A percentile compares a stretch with the other conserved stretches of the same genome.
phyloP scores from a whole-genome alignment of 2,888 invertebrate species.

The Elysia crispata region DNA sequence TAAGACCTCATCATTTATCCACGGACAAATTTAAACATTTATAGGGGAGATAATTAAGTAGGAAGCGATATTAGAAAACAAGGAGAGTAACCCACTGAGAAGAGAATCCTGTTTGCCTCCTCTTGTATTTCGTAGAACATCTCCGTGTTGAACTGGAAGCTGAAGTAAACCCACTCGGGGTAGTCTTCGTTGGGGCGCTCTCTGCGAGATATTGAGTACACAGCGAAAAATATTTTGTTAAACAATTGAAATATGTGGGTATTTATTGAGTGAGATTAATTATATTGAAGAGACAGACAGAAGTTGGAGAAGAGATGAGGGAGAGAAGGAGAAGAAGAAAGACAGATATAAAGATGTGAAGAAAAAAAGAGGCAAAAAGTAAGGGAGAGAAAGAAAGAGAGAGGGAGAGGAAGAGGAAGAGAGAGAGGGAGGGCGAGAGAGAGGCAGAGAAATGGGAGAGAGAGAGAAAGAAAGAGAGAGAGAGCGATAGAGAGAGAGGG shows the following conservation, averaged over 20 bases:
- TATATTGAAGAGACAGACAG: no score
- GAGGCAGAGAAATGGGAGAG: no score
- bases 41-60: no score
- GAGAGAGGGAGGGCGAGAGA: not conserved
- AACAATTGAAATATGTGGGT: not conserved
- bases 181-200: not conserved
- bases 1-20: no score
- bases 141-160: slow-evolving; percentile 20
- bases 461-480: not conserved
- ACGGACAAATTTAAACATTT: no score
- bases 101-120: slow-evolving; percentile 20
- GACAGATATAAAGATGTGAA: no score
- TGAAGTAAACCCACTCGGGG: slow-evolving; percentile 30
- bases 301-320: no score
- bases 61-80: no score
- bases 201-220: not conserved
- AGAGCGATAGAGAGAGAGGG: not conserved
- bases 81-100: slow-evolving; percentile 10
- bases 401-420: not conserved
- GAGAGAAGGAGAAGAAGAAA: no score
- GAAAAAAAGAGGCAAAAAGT: not conserved
- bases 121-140: slow-evolving; percentile 33
- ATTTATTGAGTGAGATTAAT: not conserved
- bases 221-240: no score
- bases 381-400: not conserved